A percentile compares a stretch with the other conserved stretches of the same genome.
Evolutionary conservation across 2,888 invertebrate genomes (phyloP).

Genomic region (Ecdyonurus torrentis): DNA sequence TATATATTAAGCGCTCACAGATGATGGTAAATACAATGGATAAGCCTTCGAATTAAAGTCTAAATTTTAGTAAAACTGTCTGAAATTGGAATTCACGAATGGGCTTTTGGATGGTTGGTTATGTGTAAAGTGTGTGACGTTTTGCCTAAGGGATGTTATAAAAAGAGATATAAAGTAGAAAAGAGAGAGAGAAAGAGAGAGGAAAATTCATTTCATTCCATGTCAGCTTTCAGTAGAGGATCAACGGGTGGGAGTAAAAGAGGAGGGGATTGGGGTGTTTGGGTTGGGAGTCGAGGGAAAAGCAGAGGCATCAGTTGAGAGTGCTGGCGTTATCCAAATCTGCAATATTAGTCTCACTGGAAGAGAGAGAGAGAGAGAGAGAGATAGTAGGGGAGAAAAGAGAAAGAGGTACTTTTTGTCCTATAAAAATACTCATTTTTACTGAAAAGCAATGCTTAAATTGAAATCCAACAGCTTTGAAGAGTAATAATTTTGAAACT

Average conservation of each 20-base stretch:
- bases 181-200: neutral
- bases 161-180: too few relatives aligned
- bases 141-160: neutral
- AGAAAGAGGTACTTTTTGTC: too few relatives aligned
- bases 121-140: neutral
- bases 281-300: neutral
- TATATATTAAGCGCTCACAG: slow-evolving; percentile 11
- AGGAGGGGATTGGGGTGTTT: neutral
- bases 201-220: neutral
- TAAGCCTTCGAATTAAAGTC: slow-evolving; percentile 26
- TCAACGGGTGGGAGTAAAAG: neutral
- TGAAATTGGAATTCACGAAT: neutral
- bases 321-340: neutral
- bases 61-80: neutral
- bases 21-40: slow-evolving; percentile 25
- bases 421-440: too few relatives aligned
- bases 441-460: neutral
- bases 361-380: neutral
- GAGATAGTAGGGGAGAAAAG: too few relatives aligned
- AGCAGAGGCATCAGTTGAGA: too few relatives aligned
- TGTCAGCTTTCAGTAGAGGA: neutral
- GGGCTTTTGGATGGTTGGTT: neutral
- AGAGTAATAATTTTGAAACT: neutral
- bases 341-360: neutral
- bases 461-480: neutral